phyloP scores from a whole-genome alignment of 2,797 vertebrate genomes.

The Gymnoscopelus braueri region DNA sequence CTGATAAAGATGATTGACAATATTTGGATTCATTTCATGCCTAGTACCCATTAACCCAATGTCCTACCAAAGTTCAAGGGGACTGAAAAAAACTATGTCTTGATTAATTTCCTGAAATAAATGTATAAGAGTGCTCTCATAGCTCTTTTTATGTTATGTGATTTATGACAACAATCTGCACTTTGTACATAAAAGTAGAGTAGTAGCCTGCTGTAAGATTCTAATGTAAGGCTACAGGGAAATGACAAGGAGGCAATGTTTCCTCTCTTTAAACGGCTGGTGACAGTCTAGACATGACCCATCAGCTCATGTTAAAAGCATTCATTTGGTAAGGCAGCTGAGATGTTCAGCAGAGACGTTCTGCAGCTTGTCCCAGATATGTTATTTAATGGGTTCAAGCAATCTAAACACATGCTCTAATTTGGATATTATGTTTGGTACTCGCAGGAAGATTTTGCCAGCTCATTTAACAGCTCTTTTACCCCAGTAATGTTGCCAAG shows the following conservation, averaged over 20 bases:
- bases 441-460: constrained; percentile 18
- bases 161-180: too few species aligned
- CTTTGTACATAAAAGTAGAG: too few species aligned
- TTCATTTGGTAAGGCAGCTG: constrained; percentile 27
- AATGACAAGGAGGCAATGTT: constrained; percentile 1
- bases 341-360: constrained; percentile 1
- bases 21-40: too few species aligned
- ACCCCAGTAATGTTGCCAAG: constrained; percentile 21
- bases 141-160: too few species aligned
- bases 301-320: constrained; percentile 21
- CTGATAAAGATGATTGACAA: too few species aligned
- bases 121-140: too few species aligned
- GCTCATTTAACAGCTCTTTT: constrained; percentile 39
- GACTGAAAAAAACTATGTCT: too few species aligned
- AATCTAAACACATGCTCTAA: constrained; percentile 46
- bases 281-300: constrained; percentile 25
- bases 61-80: too few species aligned
- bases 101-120: too few species aligned
- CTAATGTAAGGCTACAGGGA: too few species aligned
- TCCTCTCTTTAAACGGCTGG: neutral
- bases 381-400: constrained; percentile 27
- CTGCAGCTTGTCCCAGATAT: constrained; percentile 21
- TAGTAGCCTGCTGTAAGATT: too few species aligned
- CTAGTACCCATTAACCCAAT: too few species aligned
- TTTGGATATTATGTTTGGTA: constrained; percentile 13